These are phyloP conservation scores for Aplodontia rufa DNA, from an alignment of 2,113 vertebrate species.

Conservation along the genomic window DNA sequence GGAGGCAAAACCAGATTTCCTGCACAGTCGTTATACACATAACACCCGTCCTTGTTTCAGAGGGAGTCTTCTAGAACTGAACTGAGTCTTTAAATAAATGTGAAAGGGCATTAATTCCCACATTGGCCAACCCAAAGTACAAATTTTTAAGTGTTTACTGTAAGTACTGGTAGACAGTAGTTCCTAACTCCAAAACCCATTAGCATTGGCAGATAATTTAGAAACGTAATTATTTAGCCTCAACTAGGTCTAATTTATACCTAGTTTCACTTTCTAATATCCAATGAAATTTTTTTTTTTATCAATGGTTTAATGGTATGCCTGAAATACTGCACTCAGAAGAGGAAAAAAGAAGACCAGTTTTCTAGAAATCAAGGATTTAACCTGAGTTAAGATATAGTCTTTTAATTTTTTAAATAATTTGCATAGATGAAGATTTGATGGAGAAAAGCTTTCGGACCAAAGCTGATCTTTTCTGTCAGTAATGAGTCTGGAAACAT, in stretches of 20 bases:
- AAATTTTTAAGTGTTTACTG: constrained; percentile 77
- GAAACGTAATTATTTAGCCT: not conserved
- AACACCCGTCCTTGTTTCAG: constrained; percentile 67
- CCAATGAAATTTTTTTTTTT: constrained; percentile 17
- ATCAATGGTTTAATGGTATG: not conserved
- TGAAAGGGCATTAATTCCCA: constrained; percentile 72
- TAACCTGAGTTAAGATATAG: not conserved
- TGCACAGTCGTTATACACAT: constrained; percentile 39
- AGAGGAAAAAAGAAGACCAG: not conserved
- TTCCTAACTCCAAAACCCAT: constrained; percentile 45
- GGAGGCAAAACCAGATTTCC: constrained; percentile 71
- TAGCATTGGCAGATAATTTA: constrained; percentile 4
- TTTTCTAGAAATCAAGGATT: not conserved
- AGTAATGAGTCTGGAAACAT: not conserved
- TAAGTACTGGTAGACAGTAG: constrained; percentile 61
- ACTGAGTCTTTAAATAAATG: constrained; percentile 76
- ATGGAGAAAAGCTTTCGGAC: not conserved
- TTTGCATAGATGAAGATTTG: not conserved
- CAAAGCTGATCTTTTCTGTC: not conserved
- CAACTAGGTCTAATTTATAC: not conserved
- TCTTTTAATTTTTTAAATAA: not conserved
- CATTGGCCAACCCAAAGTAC: constrained; percentile 72
- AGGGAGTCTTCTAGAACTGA: constrained; percentile 60
- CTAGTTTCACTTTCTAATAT: not conserved
- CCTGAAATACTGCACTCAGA: not conserved